Evolutionary conservation across 2,888 invertebrate genomes (phyloP).

Genomic region (Lasioglossum figueresi): DNA sequence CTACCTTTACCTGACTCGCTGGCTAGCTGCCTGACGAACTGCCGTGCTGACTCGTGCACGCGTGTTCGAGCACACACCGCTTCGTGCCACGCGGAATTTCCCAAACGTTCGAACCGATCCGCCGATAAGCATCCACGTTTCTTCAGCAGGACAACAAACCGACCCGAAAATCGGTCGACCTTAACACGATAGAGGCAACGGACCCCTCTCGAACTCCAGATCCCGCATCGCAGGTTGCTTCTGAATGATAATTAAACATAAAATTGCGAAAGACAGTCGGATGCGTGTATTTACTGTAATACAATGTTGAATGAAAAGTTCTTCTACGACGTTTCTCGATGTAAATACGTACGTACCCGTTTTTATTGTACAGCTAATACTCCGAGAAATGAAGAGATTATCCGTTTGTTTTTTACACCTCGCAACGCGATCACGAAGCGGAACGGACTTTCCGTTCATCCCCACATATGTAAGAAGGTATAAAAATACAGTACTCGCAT

Average conservation of each 20-base stretch:
- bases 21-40: constrained; percentile 60
- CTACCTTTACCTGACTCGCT: constrained; percentile 62
- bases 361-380: neutral
- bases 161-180: neutral
- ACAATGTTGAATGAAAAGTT: too few relatives aligned
- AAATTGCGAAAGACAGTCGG: neutral
- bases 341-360: neutral
- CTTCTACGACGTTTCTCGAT: too few relatives aligned
- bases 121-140: constrained; percentile 43
- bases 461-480: neutral
- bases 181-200: neutral
- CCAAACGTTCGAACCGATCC: constrained; percentile 48
- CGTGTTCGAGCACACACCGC: constrained; percentile 53
- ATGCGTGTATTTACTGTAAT: neutral
- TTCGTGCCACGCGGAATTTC: constrained; percentile 62
- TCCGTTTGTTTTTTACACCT: too few relatives aligned
- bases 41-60: constrained; percentile 54
- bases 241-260: neutral
- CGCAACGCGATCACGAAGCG: neutral
- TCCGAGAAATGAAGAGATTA: neutral
- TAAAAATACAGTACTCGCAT: neutral
- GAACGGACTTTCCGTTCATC: neutral
- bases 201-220: neutral
- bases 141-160: neutral
- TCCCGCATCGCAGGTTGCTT: neutral